Evolutionary conservation across 2,888 invertebrate genomes (phyloP).

Genomic region (Lomographa bimaculata): DNA sequence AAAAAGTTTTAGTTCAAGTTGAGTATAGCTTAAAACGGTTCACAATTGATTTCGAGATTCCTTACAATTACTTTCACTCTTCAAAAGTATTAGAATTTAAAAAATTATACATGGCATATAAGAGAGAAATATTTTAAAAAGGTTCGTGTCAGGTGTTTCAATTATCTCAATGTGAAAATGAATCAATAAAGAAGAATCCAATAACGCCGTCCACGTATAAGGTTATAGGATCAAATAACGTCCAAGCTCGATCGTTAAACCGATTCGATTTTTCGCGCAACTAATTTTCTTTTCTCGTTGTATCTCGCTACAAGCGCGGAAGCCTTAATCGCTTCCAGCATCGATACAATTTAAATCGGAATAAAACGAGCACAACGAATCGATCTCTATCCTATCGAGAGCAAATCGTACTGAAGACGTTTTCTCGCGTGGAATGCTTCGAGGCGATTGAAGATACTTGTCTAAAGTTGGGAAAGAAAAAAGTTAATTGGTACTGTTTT

Average conservation of each 20-base stretch:
- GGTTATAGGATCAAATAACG: slow-evolving; percentile 18
- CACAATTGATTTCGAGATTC: too few species aligned
- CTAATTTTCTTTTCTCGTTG: slow-evolving; percentile 60
- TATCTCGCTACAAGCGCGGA: slow-evolving; percentile 53
- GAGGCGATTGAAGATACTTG: slow-evolving; percentile 70
- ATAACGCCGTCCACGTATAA: slow-evolving; percentile 13
- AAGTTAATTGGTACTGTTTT: slow-evolving; percentile 78
- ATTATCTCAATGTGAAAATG: too few species aligned
- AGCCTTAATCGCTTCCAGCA: slow-evolving; percentile 73
- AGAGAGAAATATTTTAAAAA: too few species aligned
- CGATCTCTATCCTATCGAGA: slow-evolving; percentile 75
- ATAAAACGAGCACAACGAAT: slow-evolving; percentile 76
- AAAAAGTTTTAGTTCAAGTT: too few species aligned
- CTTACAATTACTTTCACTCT: too few species aligned
- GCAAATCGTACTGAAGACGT: slow-evolving; percentile 78
- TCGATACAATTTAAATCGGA: slow-evolving; percentile 79
- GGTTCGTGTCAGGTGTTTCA: too few species aligned
- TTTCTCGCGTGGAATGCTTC: slow-evolving; percentile 66
- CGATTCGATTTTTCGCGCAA: slow-evolving; percentile 43
- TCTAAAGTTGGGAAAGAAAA: slow-evolving; percentile 66
- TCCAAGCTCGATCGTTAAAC: slow-evolving; percentile 25
- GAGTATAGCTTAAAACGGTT: too few species aligned
- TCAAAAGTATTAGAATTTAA: too few species aligned
- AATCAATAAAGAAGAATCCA: too few species aligned
- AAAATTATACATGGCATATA: too few species aligned